A percentile compares a stretch with the other conserved stretches of the same genome.
phyloP scores from a whole-genome alignment of 2,113 vertebrate species.

The Embiotoca jacksoni region DNA sequence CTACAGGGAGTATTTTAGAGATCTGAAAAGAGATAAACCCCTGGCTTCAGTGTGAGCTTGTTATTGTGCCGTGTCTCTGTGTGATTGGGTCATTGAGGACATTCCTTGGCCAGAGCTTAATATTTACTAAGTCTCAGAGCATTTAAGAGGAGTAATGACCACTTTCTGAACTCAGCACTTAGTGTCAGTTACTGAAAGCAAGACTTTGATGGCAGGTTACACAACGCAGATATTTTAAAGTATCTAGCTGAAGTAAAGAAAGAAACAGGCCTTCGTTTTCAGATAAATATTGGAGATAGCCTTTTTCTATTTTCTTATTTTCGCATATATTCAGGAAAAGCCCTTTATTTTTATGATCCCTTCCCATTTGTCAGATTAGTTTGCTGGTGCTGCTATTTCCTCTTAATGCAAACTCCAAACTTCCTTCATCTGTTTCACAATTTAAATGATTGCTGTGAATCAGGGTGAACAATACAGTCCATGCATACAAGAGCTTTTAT shows the following conservation, averaged over 20 bases:
- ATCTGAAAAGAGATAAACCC: constrained; percentile 38
- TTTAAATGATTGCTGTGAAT: background rate
- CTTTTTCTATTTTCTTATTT: too few species aligned
- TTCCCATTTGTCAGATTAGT: too few species aligned
- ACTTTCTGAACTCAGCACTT: constrained; percentile 25
- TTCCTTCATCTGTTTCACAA: background rate
- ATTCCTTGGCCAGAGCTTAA: constrained; percentile 37
- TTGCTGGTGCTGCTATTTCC: too few species aligned
- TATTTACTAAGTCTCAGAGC: constrained; percentile 43
- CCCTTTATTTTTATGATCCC: too few species aligned
- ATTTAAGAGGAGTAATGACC: constrained; percentile 43
- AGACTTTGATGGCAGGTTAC: constrained; percentile 40
- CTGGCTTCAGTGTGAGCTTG: constrained; percentile 19
- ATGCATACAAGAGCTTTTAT: constrained; percentile 2
- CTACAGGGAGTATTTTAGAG: constrained; percentile 8
- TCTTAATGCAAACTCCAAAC: too few species aligned
- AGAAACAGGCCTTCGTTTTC: too few species aligned
- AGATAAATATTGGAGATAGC: too few species aligned
- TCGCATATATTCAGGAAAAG: too few species aligned
- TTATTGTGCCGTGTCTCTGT: constrained; percentile 29
- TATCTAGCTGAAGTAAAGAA: too few species aligned
- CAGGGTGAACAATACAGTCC: background rate
- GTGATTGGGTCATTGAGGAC: constrained; percentile 49
- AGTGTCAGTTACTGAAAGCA: constrained; percentile 14
- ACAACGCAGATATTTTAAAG: constrained; percentile 35